Base-by-base conservation (phyloP, 1,140 invertebrate species). In the Sarcophaga peregrina region DNA sequence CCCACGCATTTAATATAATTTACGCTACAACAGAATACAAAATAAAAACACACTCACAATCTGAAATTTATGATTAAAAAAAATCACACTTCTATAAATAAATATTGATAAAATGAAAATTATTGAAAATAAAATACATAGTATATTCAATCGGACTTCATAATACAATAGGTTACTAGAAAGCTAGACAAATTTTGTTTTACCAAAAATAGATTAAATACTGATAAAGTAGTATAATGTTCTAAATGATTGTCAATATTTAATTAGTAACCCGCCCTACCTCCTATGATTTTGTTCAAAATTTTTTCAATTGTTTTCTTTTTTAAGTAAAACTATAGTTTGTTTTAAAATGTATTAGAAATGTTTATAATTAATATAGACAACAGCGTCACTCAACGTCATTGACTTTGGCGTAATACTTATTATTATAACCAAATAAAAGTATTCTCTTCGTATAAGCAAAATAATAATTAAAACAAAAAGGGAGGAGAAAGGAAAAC, bases 41-140 rank as follows among this genome's bases (percentile, higher is more conserved):
- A 76, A 76, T 48, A 76, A 47, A n/a, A 76, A 46, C 74, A 76
- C 47, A 78, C 47, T 20, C 48, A 50, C 8, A 78, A 37, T 37
- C 25, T 37, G 1, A 78, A 50, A 76, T 48, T 78, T 50, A 78
- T 78, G 75, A 78, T 78, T 78, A 20, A 52, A 78, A 52, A 78
- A 78, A 78, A 20, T 78, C 75, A 78, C 75, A 78, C 50, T 8
- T 78, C 75, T 78, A 78, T 20, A 52, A 78, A 78, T 78, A 78
- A n/a, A 50, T 9, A 50, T 52, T 48, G n/a, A 78, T 68, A 68
- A 68, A 68, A 68, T 20, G 20, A 52, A 52, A 52, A 52, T 10
- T 10, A 52, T 10, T 52, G 1, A 3, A 52, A 3, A 52, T 9
- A 9, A 52, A 52, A 52, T 52, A n/a, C n/a, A n/a, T n/a, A n/a